phyloP scores from a whole-genome alignment of 2,113 vertebrate species.

The Eolophus roseicapilla region DNA sequence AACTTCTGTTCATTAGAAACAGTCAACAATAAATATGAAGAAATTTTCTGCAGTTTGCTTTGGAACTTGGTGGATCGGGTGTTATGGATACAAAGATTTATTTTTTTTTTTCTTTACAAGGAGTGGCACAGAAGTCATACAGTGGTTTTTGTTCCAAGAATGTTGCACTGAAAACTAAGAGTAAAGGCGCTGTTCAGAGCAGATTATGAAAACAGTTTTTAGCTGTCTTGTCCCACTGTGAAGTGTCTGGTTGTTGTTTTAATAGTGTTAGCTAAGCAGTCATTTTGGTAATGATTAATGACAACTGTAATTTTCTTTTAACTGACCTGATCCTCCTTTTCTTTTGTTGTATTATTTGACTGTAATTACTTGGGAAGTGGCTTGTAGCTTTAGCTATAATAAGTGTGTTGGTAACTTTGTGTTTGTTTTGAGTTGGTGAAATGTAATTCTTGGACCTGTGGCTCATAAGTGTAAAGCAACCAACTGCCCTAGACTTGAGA shows the following conservation, averaged over 20 bases:
- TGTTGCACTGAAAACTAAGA: slow-evolving; percentile 13
- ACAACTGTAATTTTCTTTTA: neutral
- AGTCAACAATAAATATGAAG: slow-evolving; percentile 67
- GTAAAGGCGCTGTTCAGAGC: neutral
- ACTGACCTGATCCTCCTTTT: neutral
- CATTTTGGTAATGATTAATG: slow-evolving; percentile 1
- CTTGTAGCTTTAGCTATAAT: neutral
- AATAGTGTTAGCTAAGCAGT: neutral
- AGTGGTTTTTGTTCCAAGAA: slow-evolving; percentile 54
- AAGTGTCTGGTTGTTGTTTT: neutral
- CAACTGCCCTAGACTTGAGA: neutral
- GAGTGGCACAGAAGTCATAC: slow-evolving; percentile 6
- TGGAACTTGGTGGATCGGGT: slow-evolving; percentile 44
- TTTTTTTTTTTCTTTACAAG: slow-evolving; percentile 11
- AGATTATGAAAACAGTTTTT: neutral
- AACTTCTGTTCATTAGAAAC: slow-evolving; percentile 72
- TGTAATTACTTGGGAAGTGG: neutral
- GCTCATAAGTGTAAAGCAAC: neutral
- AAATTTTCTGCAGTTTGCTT: slow-evolving; percentile 68
- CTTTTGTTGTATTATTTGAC: neutral
- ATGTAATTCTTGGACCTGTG: neutral
- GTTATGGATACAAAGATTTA: slow-evolving; percentile 35
- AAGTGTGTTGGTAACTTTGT: neutral
- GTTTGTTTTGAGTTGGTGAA: neutral
- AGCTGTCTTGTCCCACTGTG: neutral